These are phyloP conservation scores for Proterorhinus semilunaris DNA, from an alignment of 2,113 vertebrate genomes.

Conservation along the genomic window DNA sequence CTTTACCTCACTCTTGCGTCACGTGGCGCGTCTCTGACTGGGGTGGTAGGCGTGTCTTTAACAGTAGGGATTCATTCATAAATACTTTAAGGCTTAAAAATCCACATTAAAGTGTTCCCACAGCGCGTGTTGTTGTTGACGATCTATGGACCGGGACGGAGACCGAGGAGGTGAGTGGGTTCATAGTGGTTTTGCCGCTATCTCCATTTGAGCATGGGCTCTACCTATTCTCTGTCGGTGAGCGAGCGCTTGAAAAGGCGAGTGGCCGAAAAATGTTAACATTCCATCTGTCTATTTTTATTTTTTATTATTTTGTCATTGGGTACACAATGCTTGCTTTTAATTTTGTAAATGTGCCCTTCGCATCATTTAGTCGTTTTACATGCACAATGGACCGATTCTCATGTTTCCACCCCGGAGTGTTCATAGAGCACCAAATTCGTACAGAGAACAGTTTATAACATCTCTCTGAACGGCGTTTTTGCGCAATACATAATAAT, in stretches of 20 bases:
- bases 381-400: neutral
- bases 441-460: neutral
- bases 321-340: too few relatives aligned
- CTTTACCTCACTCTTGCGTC: slow-evolving; percentile 61
- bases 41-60: slow-evolving; percentile 75
- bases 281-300: slow-evolving; percentile 17
- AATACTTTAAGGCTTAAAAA: slow-evolving; percentile 74
- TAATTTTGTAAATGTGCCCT: neutral
- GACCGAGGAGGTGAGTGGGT: slow-evolving; percentile 71
- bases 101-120: slow-evolving; percentile 68
- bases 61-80: slow-evolving; percentile 79
- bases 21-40: slow-evolving; percentile 64
- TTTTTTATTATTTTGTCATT: neutral
- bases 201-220: neutral
- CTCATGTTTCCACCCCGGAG: neutral
- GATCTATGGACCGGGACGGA: slow-evolving; percentile 57
- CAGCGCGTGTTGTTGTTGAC: slow-evolving; percentile 46
- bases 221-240: slow-evolving; percentile 5
- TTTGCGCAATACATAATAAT: too few relatives aligned
- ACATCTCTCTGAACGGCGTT: neutral
- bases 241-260: slow-evolving; percentile 33
- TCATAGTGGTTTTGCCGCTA: slow-evolving; percentile 10
- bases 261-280: slow-evolving; percentile 24
- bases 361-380: neutral
- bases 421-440: neutral